A percentile compares a stretch with the other conserved stretches of the same genome.
Conservation (phyloP, 2,797 vertebrate species). For the Pyrocephalus nanus region DNA sequence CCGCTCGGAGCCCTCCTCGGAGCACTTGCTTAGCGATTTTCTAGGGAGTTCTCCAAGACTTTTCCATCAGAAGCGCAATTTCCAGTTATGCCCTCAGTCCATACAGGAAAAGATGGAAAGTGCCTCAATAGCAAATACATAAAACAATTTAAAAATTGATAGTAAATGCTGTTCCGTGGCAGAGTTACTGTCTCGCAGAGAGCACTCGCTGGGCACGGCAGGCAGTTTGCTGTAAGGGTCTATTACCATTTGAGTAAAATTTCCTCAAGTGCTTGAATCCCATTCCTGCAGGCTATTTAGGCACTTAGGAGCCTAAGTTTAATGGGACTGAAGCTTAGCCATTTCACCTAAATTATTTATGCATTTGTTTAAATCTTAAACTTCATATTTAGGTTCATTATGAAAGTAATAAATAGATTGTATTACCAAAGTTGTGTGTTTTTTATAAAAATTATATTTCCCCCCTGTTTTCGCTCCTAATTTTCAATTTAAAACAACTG, state of each 20-base stretch:
- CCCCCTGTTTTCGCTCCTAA: not conserved
- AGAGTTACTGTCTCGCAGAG: not conserved
- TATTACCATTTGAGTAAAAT: not conserved
- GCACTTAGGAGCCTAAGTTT: conserved; percentile 20
- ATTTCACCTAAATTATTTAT: conserved; percentile 8
- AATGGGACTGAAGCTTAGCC: not conserved
- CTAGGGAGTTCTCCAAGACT: not conserved
- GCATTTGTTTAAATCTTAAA: not conserved
- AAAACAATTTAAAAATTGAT: not conserved
- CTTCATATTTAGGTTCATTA: not conserved
- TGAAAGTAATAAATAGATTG: not conserved
- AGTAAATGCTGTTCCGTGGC: not conserved
- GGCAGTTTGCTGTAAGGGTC: not conserved
- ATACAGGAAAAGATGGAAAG: not conserved
- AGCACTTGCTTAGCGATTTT: not conserved
- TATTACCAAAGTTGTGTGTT: not conserved
- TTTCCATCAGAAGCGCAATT: not conserved
- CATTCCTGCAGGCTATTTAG: conserved; percentile 22
- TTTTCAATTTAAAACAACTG: not conserved
- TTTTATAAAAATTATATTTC: not conserved
- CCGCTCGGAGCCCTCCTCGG: not conserved
- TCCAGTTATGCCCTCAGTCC: not conserved
- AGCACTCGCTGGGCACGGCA: not conserved
- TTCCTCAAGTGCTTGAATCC: not conserved
- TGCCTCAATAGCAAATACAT: not conserved